Evolutionary conservation across 2,113 vertebrate species (phyloP).

Genomic region (Paratilapia polleni): DNA sequence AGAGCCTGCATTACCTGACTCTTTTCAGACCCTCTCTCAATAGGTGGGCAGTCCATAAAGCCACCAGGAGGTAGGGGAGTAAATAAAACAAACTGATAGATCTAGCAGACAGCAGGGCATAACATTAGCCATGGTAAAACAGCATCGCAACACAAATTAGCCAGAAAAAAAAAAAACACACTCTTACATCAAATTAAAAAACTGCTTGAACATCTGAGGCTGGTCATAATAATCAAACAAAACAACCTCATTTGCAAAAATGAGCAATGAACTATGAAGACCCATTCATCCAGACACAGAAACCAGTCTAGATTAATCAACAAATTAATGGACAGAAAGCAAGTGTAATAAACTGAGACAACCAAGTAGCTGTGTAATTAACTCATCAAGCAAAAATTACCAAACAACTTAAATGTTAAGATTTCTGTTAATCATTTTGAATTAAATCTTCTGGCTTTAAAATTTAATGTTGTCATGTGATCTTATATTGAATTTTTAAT

Average conservation of each 20-base stretch:
- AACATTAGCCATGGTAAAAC: neutral
- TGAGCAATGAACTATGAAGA: neutral
- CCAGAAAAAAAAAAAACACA: neutral
- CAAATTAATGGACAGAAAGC: neutral
- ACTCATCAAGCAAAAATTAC: neutral
- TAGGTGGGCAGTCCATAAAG: neutral
- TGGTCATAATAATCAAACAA: rapidly evolving
- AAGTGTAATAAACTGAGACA: neutral
- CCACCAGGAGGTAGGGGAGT: neutral
- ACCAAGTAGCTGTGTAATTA: neutral
- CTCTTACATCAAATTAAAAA: neutral
- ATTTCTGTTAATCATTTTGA: neutral
- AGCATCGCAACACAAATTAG: neutral
- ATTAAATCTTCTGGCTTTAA: neutral
- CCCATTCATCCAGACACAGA: neutral
- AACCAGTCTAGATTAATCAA: neutral
- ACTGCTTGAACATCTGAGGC: neutral
- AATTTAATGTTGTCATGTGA: neutral
- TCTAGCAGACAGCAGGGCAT: neutral
- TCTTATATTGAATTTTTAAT: neutral
- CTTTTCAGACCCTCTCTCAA: neutral
- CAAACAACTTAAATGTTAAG: neutral
- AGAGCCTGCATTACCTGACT: neutral
- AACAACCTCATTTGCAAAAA: neutral
- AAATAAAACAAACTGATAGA: neutral